These are phyloP conservation scores for Elaeidobius kamerunicus DNA, from an alignment of 2,888 invertebrate genomes.

Conservation along the genomic window DNA sequence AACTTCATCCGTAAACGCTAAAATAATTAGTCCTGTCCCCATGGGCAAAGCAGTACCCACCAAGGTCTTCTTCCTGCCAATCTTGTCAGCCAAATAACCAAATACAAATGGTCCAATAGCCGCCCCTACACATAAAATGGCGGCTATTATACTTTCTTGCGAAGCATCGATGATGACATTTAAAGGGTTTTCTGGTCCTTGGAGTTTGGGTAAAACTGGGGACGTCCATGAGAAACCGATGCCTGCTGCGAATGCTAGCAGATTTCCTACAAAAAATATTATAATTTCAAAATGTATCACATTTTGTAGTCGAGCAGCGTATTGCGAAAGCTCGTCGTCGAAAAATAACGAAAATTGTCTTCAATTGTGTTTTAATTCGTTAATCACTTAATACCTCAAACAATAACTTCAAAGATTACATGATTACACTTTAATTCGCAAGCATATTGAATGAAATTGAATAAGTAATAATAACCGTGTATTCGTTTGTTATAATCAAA, in stretches of 20 bases:
- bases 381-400: too few relatives aligned
- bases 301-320: too few relatives aligned
- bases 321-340: too few relatives aligned
- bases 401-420: too few relatives aligned
- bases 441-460: too few relatives aligned
- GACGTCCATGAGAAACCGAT: conserved; percentile 38
- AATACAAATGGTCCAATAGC: conserved; percentile 36
- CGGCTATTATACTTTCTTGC: conserved; percentile 38
- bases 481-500: too few relatives aligned
- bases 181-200: conserved; percentile 35
- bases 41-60: conserved; percentile 62
- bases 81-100: conserved; percentile 32
- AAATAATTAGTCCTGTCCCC: conserved; percentile 48
- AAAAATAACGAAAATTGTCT: too few relatives aligned
- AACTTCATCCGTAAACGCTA: conserved; percentile 34
- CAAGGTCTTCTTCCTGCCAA: conserved; percentile 63
- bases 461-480: too few relatives aligned
- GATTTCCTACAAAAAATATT: conserved; percentile 32
- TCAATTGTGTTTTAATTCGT: too few relatives aligned
- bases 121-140: conserved; percentile 37
- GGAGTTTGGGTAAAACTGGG: conserved; percentile 35
- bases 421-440: too few relatives aligned
- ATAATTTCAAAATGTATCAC: too few relatives aligned
- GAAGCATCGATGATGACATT: conserved; percentile 30
- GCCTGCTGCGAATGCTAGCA: conserved; percentile 31